Evolutionary conservation across 2,113 vertebrate species (phyloP), one percentile per base, ranked within the genome.

Genomic region (Cinclus cinclus): DNA sequence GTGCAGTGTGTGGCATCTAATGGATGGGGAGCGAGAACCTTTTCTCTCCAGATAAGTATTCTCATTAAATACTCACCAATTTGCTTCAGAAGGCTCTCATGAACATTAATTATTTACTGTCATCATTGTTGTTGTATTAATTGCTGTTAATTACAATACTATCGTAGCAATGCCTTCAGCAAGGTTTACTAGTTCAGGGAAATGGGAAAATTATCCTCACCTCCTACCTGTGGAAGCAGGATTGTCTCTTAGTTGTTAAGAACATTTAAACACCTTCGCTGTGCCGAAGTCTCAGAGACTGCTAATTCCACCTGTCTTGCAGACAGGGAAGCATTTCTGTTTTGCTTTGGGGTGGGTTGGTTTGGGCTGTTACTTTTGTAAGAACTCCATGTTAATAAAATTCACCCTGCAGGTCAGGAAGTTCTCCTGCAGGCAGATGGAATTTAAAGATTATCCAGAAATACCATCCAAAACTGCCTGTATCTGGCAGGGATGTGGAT

Each of bases 401-500:
- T 64, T 89, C 92, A 89, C 76, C 64, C 79, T 83, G 73, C 47
- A n/a, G 83, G 93, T 96, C 92, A 92, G 94, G 87, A 96, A 96
- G 95, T 94, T 56, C 93, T 96, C 64, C 44, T 81, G 64, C 64
- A 93, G 71, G 65, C 94, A 95, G 90, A 96, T 94, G 85, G 93
- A 94, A 93, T 96, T 64, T 64, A 63, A 92, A 95, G 79, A 97
- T 89, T 90, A 93, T 87, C 31, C 79, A 94, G 88, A 89, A 96
- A 71, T 56, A 80, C 25, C 37, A 24, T 53, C 37, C 83, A 86
- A 92, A 91, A 83, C 56, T 73, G 50, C 64, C n/a, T 94, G 46
- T 73, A 81, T 83, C 76, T 90, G 84, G 68, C 80, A 92, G 28
- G 7, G 46, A 71, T 92, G 79, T 37, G 92, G 78, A 82, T 94